Percentiles rank a stretch among this genome's conserved stretches.
Conservation (phyloP, 1,140 invertebrate genomes). For the Diprion similis region DNA sequence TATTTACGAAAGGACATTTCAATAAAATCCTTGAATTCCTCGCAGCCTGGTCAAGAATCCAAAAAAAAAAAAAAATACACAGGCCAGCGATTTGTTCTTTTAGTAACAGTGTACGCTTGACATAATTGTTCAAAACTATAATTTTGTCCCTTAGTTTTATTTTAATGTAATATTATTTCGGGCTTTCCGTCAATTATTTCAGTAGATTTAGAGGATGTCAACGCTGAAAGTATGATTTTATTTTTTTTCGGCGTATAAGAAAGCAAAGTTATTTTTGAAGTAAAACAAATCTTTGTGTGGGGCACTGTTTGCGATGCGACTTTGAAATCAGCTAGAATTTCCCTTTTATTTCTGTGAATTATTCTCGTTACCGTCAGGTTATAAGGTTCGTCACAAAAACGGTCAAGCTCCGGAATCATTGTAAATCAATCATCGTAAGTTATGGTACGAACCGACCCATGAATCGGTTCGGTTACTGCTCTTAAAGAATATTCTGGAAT, state of each 20-base stretch:
- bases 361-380: constrained; percentile 45
- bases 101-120: too few species aligned
- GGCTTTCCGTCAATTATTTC: constrained; percentile 10
- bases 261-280: constrained; percentile 14
- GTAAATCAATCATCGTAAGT: constrained; percentile 58
- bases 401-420: constrained; percentile 38
- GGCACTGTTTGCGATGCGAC: constrained; percentile 21
- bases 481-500: constrained; percentile 37
- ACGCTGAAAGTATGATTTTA: constrained; percentile 16
- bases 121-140: too few species aligned
- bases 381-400: constrained; percentile 38
- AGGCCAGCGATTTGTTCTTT: too few species aligned
- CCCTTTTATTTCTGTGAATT: constrained; percentile 40
- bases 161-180: too few species aligned
- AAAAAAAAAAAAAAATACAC: too few species aligned
- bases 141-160: too few species aligned
- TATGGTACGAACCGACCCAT: constrained; percentile 47
- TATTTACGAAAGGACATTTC: too few species aligned
- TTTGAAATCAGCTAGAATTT: constrained; percentile 44
- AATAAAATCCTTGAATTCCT: too few species aligned
- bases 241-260: constrained; percentile 18
- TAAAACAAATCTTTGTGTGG: constrained; percentile 18
- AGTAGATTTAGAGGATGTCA: constrained; percentile 1
- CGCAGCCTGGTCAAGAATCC: too few species aligned
- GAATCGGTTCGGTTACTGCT: constrained; percentile 28